Percentiles rank a stretch among this genome's conserved stretches.
Evolutionary conservation across 2,113 vertebrate genomes (phyloP).

Genomic region (Cavia porcellus): DNA sequence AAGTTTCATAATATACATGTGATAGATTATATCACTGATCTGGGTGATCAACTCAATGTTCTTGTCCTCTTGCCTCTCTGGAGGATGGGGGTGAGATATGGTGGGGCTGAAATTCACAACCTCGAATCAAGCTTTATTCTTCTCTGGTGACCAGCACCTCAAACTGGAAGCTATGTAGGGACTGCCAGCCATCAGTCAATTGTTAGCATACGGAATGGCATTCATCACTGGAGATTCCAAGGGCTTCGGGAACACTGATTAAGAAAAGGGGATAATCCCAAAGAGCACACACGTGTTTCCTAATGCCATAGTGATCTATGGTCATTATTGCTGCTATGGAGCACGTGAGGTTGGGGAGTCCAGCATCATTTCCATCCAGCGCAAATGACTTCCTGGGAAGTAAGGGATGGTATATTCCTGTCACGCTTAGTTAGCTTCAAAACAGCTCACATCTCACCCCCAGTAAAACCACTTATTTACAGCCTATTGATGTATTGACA

Average conservation of each 20-base stretch:
- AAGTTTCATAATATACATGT: not conserved
- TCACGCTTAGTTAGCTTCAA: constrained; percentile 50
- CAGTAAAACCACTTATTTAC: constrained; percentile 69
- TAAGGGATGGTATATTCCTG: not conserved
- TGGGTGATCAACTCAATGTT: not conserved
- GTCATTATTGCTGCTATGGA: not conserved
- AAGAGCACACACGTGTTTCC: not conserved
- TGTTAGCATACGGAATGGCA: not conserved
- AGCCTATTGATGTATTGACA: constrained; percentile 65
- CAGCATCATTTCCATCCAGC: not conserved
- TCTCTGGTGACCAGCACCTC: not conserved
- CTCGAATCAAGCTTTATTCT: not conserved
- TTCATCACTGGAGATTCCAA: not conserved
- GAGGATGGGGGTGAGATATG: not conserved
- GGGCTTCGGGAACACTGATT: not conserved
- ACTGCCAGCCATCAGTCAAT: not conserved
- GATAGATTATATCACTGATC: not conserved
- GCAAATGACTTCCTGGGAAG: not conserved
- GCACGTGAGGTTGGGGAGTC: not conserved
- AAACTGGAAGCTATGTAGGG: not conserved
- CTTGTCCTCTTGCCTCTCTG: not conserved
- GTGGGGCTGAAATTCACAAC: not conserved
- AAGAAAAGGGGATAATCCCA: not conserved
- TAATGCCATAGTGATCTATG: not conserved
- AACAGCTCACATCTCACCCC: not conserved